phyloP scores from a whole-genome alignment of 2,888 invertebrate species.

The Lochmaea capreae region DNA sequence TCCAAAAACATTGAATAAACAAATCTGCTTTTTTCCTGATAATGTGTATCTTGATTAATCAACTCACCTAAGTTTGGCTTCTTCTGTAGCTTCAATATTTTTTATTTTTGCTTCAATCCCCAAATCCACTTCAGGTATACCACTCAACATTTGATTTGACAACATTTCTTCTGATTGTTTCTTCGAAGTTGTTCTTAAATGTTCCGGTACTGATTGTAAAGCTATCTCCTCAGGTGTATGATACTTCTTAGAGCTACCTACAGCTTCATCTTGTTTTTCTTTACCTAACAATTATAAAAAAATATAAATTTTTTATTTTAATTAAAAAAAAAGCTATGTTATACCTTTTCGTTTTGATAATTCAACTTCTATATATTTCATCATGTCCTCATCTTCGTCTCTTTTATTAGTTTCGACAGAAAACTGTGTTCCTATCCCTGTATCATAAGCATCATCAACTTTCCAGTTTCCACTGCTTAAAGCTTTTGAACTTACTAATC shows the following conservation, averaged over 20 bases:
- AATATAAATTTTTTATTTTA: background rate
- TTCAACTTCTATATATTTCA: constrained; percentile 91
- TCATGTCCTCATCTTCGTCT: constrained; percentile 99
- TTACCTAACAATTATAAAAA: constrained; percentile 37
- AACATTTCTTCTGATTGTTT: constrained; percentile 98
- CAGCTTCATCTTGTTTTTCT: constrained; percentile 61
- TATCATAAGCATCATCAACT: constrained; percentile 91
- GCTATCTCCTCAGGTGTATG: constrained; percentile 90
- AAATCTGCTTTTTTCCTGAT: background rate
- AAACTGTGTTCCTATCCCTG: constrained; percentile 96
- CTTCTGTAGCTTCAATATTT: constrained; percentile 99
- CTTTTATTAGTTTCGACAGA: constrained; percentile 98
- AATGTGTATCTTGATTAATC: background rate
- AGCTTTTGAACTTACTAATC: constrained; percentile 90
- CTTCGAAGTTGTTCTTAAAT: constrained; percentile 79
- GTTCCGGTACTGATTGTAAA: constrained; percentile 81
- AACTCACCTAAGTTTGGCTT: constrained; percentile 89
- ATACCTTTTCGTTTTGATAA: constrained; percentile 79
- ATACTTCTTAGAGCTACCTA: constrained; percentile 57
- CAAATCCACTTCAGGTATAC: constrained; percentile 98
- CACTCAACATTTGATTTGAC: constrained; percentile 99
- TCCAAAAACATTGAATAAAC: background rate
- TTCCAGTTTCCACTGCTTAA: constrained; percentile 84
- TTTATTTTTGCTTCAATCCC: constrained; percentile 99
- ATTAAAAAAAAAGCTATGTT: background rate